These are phyloP conservation scores for Cranoglanis bouderius DNA, from an alignment of 2,113 vertebrate genomes.

Conservation along the genomic window DNA sequence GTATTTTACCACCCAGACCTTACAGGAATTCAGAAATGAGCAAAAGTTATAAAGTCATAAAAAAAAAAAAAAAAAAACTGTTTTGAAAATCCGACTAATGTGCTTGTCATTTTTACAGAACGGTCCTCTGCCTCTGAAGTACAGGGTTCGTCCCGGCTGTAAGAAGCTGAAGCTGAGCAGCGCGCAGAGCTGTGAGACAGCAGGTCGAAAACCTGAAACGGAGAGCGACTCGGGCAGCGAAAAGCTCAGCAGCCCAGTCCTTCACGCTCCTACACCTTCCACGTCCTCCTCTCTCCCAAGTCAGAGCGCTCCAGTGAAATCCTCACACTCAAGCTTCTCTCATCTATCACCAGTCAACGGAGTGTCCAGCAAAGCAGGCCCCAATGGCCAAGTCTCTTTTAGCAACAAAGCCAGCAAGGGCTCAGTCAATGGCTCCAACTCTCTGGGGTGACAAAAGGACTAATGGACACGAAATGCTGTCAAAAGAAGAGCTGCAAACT, in stretches of 20 bases:
- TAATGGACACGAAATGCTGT: slow-evolving; percentile 40
- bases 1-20: not conserved
- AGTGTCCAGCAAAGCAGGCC: slow-evolving; percentile 77
- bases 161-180: slow-evolving; percentile 85
- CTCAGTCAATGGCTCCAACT: slow-evolving; percentile 83
- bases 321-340: slow-evolving; percentile 83
- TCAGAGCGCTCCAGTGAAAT: slow-evolving; percentile 81
- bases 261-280: slow-evolving; percentile 46
- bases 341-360: slow-evolving; percentile 87
- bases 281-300: slow-evolving; percentile 83
- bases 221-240: slow-evolving; percentile 90
- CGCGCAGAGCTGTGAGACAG: slow-evolving; percentile 73
- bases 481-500: slow-evolving; percentile 75
- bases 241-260: slow-evolving; percentile 81
- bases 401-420: slow-evolving; percentile 82
- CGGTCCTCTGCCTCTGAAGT: slow-evolving; percentile 86
- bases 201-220: slow-evolving; percentile 74
- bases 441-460: slow-evolving; percentile 76
- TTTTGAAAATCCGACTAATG: not conserved
- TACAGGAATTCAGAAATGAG: not conserved
- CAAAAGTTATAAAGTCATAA: not conserved
- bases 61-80: not conserved
- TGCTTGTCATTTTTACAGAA: slow-evolving; percentile 70
- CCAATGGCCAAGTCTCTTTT: slow-evolving; percentile 82
- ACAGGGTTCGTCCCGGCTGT: slow-evolving; percentile 83